phyloP scores from a whole-genome alignment of 2,797 vertebrate species.

The Pipistrellus pygmaeus region DNA sequence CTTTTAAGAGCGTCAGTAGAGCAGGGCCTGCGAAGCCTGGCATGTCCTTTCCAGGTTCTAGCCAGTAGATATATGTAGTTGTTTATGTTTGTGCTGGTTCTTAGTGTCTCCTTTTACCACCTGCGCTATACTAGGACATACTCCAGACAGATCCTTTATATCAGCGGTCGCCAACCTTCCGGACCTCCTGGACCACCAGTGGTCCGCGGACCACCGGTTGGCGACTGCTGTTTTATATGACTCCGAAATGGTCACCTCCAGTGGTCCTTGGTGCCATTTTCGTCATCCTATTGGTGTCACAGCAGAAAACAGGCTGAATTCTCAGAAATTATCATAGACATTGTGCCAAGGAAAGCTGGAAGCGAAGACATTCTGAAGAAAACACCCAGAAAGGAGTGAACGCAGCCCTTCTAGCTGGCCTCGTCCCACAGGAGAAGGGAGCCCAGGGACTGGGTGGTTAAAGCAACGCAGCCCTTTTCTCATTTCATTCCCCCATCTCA shows the following conservation, averaged over 20 bases:
- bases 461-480: neutral
- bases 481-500: neutral
- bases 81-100: neutral
- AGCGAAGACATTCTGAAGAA: too few relatives aligned
- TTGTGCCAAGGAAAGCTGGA: neutral
- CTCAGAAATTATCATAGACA: slow-evolving; percentile 2
- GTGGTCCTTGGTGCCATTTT: slow-evolving; percentile 24
- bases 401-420: neutral
- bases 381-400: neutral
- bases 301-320: slow-evolving; percentile 4
- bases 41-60: neutral
- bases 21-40: neutral
- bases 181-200: too few relatives aligned
- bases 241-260: neutral
- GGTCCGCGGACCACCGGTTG: too few relatives aligned
- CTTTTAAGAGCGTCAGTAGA: neutral
- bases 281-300: neutral
- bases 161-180: too few relatives aligned
- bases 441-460: neutral
- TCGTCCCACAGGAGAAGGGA: neutral
- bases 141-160: neutral
- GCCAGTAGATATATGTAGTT: neutral
- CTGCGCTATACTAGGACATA: neutral
- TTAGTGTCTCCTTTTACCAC: slow-evolving; percentile 4
- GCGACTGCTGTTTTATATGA: neutral